Evolutionary conservation across 2,888 invertebrate species (phyloP), one percentile per base, ranked within the genome.

Genomic region (Tanaodytes sp.): DNA sequence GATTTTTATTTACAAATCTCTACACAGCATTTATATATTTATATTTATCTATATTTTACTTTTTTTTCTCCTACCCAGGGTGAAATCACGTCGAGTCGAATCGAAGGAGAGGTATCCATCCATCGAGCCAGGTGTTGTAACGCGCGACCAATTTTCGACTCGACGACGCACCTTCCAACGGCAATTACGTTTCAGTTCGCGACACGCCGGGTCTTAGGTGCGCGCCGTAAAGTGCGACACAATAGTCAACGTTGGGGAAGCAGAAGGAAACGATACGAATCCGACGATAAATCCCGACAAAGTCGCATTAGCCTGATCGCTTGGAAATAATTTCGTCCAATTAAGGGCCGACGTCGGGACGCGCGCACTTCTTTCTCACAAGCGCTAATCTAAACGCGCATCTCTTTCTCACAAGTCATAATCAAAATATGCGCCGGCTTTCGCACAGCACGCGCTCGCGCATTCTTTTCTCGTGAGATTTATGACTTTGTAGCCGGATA

Each of bases 331-430:
- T 54, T 62, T 40, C 33, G 33, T 40, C 62, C 62, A 62, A 54
- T 62, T 62, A 62, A 31, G 40, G 14, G n/a, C 23, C 42, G n/a
- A 15, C 43, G 31, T 46, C 31, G 18, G 0, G 31, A 23, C n/a
- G 36, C 23, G 5, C 45, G 12, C n/a, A n/a, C 8, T 39, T 52
- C 46, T 20, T 62, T 62, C 52, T 52, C 52, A 52, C 52, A 45
- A 61, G 39, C 15, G 37, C 1, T 52, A 52, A 61, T 51, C 61
- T 52, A 19, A 61, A 45, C 40, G 52, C 30, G 30, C 51, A 52
- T 61, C 51, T 54, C 33, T 54, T 62, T 62, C 62, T 46, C 62
- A 54, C 39, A 54, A 46, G 39, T 62, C 31, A 46, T 54, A 62
- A 16, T 5, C 20, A 46, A 33, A n/a, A n/a, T 33, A n/a, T 33